Evolutionary conservation across 92 coral and sea anemone species (phyloP), one percentile per base, ranked within the genome.

Genomic region (Ricordea florida): DNA sequence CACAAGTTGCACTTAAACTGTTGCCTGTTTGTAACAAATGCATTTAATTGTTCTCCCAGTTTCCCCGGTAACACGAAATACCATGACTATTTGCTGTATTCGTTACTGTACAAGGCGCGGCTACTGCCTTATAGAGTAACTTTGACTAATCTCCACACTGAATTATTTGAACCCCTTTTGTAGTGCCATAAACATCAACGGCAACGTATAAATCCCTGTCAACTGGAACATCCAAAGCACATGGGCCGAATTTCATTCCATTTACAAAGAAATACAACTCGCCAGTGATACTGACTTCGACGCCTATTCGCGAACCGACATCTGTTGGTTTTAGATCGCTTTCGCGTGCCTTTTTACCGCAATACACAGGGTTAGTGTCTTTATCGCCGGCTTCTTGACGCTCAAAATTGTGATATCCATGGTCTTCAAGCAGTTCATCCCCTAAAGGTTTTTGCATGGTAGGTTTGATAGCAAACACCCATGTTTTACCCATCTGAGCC

Each of bases 401-500:
- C 48, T 79, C 87, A 46, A 66, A 91, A 66, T 87, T 87, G 77
- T 91, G 93, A 41, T 79, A 47, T 31, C 97, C 92, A 40, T 79
- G 79, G 57, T 90, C 96, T 17, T 82, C 63, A 23, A 91, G 71
- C 50, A 87, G 90, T 64, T 91, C 97, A 77, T 91, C 97, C 1
- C 97, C 97, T 11, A 91, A 62, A 1, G 97, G 97, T 62, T 87
- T 87, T 52, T 76, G 57, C 26, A 80, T 81, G 52, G 81, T 91
- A 9, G 97, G 91, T 42, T 91, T 91, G 45, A 91, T 64, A 44
- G 97, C 97, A 36, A 87, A 91, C 11, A 91, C 97, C 97, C 97
- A 91, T 3, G 97, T 87, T 26, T 34, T 64, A 2, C 97, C 97
- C 93, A 87, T 78, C 41, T 87, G 97, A 26, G 90, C 97, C 73